Base-by-base conservation (phyloP, 2,113 vertebrate genomes). In the Poecilia latipinna region DNA sequence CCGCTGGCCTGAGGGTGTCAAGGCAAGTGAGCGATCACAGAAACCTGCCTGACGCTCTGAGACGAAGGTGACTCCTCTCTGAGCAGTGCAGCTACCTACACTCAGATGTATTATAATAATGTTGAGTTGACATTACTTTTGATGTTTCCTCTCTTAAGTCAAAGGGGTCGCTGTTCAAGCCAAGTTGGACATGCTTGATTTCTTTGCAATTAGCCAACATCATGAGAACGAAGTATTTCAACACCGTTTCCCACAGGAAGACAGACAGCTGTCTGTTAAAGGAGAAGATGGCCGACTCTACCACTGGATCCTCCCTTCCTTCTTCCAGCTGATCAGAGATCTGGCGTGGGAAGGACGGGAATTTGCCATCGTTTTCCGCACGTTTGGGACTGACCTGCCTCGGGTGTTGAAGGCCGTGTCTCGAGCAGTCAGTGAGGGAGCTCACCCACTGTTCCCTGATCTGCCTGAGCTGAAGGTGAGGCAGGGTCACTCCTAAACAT, bases 241-340 rank as follows among this genome's bases (percentile, higher is more conserved):
- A 37, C 35, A 11, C 35, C 70, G 44, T 19, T 57, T 61, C 39
- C 65, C 72, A 24, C 82, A 88, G 85, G 91, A 71, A 3, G 93
- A 96, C 82, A 77, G 84, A 5, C 83, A 89, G 54, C 84, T 98
- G 67, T 91, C 94, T 1, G 84, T 94, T 0, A 88, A 64, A 26
- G 96, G 89, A 0, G 96, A 95, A 63, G 80, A 91, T 1, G 91
- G 93, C 11, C 87, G 79, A 2, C 73, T 87, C 51, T 98, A 96
- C 90, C 95, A 98, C 91, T 94, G 96, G 82, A 93, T 98, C 74
- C 91, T 98, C 2, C 97, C 97, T 4, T 92, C 96, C 82, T 97
- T 98, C 92, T 97, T 97, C 89, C 94, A 89, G 88, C 93, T 98
- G 39, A 90, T 98, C 75, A 91, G 88, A 66, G 68, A 92, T 31